These are phyloP conservation scores for Hirtodrosophila confusa DNA, from an alignment of 2,888 invertebrate genomes.

Conservation along the genomic window DNA sequence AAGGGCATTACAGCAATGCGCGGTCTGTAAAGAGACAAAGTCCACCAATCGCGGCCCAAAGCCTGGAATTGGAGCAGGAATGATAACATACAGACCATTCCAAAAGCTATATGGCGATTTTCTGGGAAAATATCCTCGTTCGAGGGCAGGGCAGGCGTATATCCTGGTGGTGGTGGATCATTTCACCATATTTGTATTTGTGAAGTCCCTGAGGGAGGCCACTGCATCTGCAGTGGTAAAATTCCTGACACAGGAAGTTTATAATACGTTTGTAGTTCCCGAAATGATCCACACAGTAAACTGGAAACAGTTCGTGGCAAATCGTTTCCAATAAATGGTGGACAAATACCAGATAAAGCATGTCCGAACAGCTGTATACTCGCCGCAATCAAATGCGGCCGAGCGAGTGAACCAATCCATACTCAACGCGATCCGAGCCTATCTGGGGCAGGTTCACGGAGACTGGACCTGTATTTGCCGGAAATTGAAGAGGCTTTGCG, in stretches of 20 bases:
- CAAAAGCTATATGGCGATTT: too few species aligned
- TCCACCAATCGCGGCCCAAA: too few species aligned
- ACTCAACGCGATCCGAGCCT: too few species aligned
- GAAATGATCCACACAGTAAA: conserved; percentile 2
- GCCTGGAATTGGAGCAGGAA: too few species aligned
- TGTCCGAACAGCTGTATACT: conserved; percentile 1
- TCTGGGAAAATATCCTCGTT: too few species aligned
- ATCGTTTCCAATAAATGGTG: background rate
- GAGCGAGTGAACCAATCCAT: too few species aligned
- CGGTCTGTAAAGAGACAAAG: too few species aligned
- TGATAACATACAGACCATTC: too few species aligned
- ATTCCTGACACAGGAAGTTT: background rate
- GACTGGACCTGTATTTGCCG: background rate
- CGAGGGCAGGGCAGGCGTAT: too few species aligned
- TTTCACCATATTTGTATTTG: background rate
- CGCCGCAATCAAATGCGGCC: background rate
- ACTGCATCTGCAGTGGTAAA: conserved; percentile 3
- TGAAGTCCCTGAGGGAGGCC: background rate
- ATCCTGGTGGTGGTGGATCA: background rate
- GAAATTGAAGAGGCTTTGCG: background rate
- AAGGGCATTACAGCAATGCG: too few species aligned
- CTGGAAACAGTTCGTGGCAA: conserved; percentile 9
- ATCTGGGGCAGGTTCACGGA: too few species aligned
- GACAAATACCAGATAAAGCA: background rate
- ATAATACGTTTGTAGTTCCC: conserved; percentile 1